Evolutionary conservation across 1,140 invertebrate species (phyloP).

Genomic region (Antheraea mylitta): DNA sequence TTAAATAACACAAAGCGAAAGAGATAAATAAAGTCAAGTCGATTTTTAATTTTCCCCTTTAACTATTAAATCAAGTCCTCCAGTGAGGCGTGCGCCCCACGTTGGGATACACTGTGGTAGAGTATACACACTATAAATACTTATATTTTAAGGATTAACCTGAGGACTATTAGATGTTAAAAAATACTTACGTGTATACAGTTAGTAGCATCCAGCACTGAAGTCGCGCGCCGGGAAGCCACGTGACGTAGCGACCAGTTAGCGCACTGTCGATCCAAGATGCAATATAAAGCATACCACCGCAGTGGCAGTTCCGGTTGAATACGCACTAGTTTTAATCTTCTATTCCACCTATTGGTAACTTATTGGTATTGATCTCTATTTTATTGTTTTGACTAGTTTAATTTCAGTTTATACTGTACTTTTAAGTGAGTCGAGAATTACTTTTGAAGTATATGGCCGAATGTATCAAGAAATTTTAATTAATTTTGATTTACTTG

Average conservation of each 20-base stretch:
- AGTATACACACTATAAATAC: too few species aligned
- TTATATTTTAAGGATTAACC: background rate
- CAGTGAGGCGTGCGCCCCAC: too few species aligned
- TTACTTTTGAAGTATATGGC: conserved; percentile 15
- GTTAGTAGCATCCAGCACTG: conserved; percentile 80
- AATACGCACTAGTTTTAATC: conserved; percentile 32
- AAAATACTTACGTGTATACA: conserved; percentile 78
- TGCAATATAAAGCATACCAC: conserved; percentile 76
- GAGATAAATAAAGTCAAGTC: too few species aligned
- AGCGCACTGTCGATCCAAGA: conserved; percentile 78
- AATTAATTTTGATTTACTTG: conserved; percentile 49
- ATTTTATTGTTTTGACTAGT: conserved; percentile 59
- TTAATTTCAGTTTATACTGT: conserved; percentile 36
- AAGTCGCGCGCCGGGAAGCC: conserved; percentile 78
- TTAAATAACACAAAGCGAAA: too few species aligned
- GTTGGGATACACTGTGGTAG: too few species aligned
- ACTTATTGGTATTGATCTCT: conserved; percentile 53
- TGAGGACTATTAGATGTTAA: conserved; percentile 25
- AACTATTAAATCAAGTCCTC: too few species aligned
- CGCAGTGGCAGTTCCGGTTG: conserved; percentile 54
- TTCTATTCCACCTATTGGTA: conserved; percentile 52
- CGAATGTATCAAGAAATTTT: background rate
- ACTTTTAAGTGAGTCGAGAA: conserved; percentile 26
- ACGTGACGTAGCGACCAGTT: conserved; percentile 79
- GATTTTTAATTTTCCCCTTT: too few species aligned